Conservation (phyloP, 2,113 vertebrate genomes). For the Indri indri region DNA sequence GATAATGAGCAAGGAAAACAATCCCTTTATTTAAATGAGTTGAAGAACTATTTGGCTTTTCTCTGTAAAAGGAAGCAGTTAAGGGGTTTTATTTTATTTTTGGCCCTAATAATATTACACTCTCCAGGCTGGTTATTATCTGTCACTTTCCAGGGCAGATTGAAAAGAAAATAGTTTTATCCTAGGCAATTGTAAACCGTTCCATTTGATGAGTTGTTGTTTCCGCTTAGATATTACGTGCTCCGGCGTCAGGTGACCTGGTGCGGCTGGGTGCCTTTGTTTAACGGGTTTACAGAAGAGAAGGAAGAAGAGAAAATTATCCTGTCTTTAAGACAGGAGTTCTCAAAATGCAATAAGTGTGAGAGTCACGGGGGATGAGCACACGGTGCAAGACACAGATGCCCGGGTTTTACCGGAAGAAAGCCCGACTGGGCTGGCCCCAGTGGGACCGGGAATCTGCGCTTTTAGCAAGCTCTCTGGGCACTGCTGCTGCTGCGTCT, state of each 20-base stretch:
- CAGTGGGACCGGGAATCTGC: rapidly evolving
- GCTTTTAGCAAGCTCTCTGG: neutral
- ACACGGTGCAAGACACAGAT: neutral
- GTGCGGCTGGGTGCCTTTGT: conserved; percentile 40
- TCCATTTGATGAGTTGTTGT: conserved; percentile 65
- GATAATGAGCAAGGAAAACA: conserved; percentile 62
- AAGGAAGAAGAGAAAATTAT: neutral
- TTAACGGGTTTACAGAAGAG: neutral
- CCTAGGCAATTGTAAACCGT: conserved; percentile 68
- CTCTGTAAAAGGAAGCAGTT: conserved; percentile 62
- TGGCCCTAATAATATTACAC: conserved; percentile 74
- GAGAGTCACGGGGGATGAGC: rapidly evolving
- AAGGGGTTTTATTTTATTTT: conserved; percentile 77
- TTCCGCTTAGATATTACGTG: conserved; percentile 71
- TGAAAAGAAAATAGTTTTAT: conserved; percentile 79
- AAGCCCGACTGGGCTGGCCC: neutral
- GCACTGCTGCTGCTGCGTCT: too few species aligned
- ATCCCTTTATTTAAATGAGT: conserved; percentile 79
- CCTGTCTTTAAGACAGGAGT: neutral
- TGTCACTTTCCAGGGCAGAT: conserved; percentile 77
- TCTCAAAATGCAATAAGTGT: neutral
- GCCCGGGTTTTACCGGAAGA: neutral
- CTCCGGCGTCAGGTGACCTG: conserved; percentile 41
- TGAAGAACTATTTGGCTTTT: conserved; percentile 46
- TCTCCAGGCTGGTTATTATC: conserved; percentile 74